Percentiles rank a stretch among this genome's conserved stretches.
Conservation (phyloP, 23 tunicate species). For the Phallusia fumigata region DNA sequence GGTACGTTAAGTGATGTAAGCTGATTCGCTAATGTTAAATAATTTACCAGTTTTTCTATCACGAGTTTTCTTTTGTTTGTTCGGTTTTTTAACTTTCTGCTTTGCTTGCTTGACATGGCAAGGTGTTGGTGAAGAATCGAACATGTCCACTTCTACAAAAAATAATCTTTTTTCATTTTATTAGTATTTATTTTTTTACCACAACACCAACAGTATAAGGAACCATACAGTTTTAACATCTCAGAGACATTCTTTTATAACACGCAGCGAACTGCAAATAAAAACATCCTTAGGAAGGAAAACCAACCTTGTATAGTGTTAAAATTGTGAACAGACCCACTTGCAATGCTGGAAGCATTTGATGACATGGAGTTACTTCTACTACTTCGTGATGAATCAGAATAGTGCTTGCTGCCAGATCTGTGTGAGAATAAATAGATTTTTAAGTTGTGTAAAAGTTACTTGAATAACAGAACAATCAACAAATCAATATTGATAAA, state of each 20-base stretch:
- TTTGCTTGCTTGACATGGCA: background rate
- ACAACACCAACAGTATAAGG: background rate
- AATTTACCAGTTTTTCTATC: background rate
- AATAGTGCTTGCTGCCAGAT: background rate
- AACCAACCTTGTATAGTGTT: background rate
- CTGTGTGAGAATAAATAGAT: too few species aligned
- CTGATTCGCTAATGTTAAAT: background rate
- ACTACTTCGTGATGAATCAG: background rate
- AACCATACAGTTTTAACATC: background rate
- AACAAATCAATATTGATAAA: too few species aligned
- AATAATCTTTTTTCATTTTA: background rate
- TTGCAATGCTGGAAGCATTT: background rate
- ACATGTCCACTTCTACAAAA: background rate
- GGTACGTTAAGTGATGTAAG: too few species aligned
- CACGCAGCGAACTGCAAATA: too few species aligned
- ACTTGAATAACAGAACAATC: too few species aligned
- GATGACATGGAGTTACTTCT: conserved; percentile 1
- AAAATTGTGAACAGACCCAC: background rate
- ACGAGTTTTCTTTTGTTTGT: background rate
- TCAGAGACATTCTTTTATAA: too few species aligned
- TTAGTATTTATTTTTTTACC: background rate
- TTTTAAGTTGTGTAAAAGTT: too few species aligned
- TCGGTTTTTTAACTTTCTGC: background rate
- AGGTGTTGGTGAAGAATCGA: background rate
- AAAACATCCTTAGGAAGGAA: background rate